Evolutionary conservation across 2,888 invertebrate species (phyloP), one percentile per base, ranked within the genome.

Genomic region (Drosophila mulleri): DNA sequence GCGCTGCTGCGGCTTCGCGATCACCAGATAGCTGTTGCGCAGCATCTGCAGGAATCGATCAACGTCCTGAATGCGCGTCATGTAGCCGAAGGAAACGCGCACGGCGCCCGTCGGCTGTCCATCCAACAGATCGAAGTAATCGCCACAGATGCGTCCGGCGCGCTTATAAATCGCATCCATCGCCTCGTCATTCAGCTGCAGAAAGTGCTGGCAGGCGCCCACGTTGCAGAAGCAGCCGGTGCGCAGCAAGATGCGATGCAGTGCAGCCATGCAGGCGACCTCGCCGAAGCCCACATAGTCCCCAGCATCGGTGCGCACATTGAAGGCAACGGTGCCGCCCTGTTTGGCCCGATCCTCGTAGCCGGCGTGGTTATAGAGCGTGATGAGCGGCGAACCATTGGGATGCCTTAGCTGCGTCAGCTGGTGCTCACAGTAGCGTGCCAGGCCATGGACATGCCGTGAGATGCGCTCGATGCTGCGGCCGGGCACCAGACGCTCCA

Each of bases 191-290:
- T 95, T 94, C 11, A 98, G 93, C 9, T 94, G 92, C 52, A 99
- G 93, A 89, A 97, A 96, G 56, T 95, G 93, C 91, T 98, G 97
- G 91, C 99, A 99, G 2, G 98, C 97, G 16, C 99, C 99, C 2
- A 98, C 96, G 93, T 99, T 99, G 92, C 99, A 99, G 92, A 98
- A 98, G 91, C 99, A 99, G 0, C 99, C 99, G 2, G 98, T 98
- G 75, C 99, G 94, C 45, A 99, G 92, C 80, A 96, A 96, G 58
- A 99, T 96, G 82, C 96, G 96, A 91, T 97, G 96, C 60, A 98
- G 93, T 79, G 97, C 96, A 0, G 98, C 97, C 94, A 99, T 95
- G 89, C 98, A 96, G 88, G 97, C 95, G 68, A 98, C 97, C 96
- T 98, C 98, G 70, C 96, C 94, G 94, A 96, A 99, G 58, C 99